Evolutionary conservation across 2,888 invertebrate species (phyloP).

Genomic region (Meghimatium bilineatum): DNA sequence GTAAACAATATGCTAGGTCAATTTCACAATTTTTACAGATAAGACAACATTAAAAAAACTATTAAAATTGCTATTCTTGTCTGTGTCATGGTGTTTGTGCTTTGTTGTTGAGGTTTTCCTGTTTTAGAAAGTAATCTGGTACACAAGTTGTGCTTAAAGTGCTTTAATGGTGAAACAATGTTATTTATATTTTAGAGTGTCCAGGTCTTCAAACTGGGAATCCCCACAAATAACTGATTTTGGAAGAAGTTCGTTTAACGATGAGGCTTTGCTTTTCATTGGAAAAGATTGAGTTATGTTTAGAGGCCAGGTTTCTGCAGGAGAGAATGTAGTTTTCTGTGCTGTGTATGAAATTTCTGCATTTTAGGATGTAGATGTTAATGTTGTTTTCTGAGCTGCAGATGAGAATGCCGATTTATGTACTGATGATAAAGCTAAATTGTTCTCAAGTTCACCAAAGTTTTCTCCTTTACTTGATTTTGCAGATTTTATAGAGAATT

Average conservation of each 20-base stretch:
- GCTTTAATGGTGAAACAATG: too few species aligned
- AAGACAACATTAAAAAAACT: too few species aligned
- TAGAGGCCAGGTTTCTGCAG: neutral
- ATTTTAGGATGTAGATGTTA: too few species aligned
- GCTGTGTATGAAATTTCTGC: too few species aligned
- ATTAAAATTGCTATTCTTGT: too few species aligned
- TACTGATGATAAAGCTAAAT: neutral
- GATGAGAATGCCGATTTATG: too few species aligned
- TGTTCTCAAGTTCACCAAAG: neutral
- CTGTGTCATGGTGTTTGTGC: too few species aligned
- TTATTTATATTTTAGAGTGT: slow-evolving; percentile 15
- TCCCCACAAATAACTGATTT: neutral
- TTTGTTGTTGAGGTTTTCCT: too few species aligned
- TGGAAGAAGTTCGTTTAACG: slow-evolving; percentile 7
- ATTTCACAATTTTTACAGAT: too few species aligned
- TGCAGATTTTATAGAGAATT: slow-evolving; percentile 31
- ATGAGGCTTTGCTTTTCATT: neutral
- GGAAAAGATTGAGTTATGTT: slow-evolving; percentile 4
- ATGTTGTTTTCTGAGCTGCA: neutral
- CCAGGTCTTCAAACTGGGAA: neutral
- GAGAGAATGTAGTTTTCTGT: neutral
- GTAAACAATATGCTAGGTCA: too few species aligned
- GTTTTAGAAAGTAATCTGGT: too few species aligned
- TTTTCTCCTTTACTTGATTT: slow-evolving; percentile 10
- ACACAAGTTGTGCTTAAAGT: too few species aligned